Evolutionary conservation across 2,113 vertebrate genomes (phyloP), one percentile per base, ranked within the genome.

Genomic region (Lagenorhynchus albirostris): DNA sequence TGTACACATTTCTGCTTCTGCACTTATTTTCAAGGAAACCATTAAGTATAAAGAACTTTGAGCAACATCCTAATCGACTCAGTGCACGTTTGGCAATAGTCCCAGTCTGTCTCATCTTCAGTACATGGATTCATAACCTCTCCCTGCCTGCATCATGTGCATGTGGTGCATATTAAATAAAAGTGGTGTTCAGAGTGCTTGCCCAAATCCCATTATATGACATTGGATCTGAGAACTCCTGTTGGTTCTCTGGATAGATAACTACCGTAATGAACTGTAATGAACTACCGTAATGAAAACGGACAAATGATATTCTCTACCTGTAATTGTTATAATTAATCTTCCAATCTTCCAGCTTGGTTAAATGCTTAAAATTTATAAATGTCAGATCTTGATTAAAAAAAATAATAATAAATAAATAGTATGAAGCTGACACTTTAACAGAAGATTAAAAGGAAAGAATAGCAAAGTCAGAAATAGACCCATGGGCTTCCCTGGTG

Each of bases 61-160:
- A 98, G 97, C 98, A 98, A 96, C 98, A 93, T 96, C 95, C 50
- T 92, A 73, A 96, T 85, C 97, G 98, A 98, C 98, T 97, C 97
- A 86, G 83, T 55, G 98, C 98, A 99, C 98, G 94, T 98, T 97
- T 98, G 96, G 92, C 98, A 92, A 1, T 96, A 98, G 97, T 98
- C 93, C 93, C 96, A 77, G 89, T 98, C 98, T 98, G 98, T 98
- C 97, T 96, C 97, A 97, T 98, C 97, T 97, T 96, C 96, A 98
- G 96, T 98, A 98, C 99, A 98, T 98, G 98, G 95, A 97, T 97
- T 96, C 97, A 36, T 86, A 68, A 63, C 96, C 89, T 94, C 84
- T 89, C 92, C 98, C 92, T 82, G 67, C 91, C 94, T 98, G 97
- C 98, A 98, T 98, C 98, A 96, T 98, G 96, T 98, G 99, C 98